Evolutionary conservation across 2,888 invertebrate genomes (phyloP).

Genomic region (Nezara viridula): DNA sequence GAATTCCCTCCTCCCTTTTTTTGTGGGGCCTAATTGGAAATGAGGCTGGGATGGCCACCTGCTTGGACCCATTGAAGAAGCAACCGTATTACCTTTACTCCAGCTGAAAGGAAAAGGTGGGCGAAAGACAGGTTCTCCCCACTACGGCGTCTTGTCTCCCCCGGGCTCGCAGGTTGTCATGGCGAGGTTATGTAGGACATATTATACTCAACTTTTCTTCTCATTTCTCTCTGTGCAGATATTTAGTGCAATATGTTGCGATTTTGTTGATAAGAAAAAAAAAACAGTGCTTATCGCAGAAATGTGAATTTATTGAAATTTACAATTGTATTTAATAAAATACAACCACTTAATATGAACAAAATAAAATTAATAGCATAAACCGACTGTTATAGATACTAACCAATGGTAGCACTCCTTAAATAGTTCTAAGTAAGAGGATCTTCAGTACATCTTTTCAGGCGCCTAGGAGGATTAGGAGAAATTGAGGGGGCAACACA

Average conservation of each 20-base stretch:
- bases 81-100: not conserved
- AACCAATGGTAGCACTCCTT: no score
- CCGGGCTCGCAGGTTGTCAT: not conserved
- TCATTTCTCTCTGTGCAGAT: not conserved
- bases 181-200: not conserved
- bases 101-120: not conserved
- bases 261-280: not conserved
- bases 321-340: no score
- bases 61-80: not conserved
- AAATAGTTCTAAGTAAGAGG: no score
- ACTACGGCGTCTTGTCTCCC: not conserved
- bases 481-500: no score
- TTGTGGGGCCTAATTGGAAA: not conserved
- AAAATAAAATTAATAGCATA: no score
- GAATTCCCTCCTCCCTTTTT: not conserved
- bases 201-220: not conserved
- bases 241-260: not conserved
- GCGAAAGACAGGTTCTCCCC: slow-evolving; percentile 11
- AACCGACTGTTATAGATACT: no score
- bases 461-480: no score
- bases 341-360: no score
- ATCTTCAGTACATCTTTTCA: no score
- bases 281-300: no score
- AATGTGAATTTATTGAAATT: no score
- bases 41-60: not conserved